Evolutionary conservation across 2,888 invertebrate species (phyloP).

Genomic region (Odontomyia ornata): DNA sequence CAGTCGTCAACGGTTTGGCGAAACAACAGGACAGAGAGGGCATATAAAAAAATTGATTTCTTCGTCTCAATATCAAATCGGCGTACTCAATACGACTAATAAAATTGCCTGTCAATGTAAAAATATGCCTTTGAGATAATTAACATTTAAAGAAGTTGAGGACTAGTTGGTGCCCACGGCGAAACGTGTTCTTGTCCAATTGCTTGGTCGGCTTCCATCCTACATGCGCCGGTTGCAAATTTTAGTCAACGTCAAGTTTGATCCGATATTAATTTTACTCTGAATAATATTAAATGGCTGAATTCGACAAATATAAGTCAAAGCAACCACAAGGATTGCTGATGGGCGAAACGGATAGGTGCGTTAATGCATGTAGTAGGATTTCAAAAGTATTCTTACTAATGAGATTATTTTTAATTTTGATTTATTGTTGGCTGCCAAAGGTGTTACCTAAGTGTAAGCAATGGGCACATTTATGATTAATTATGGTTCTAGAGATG

Average conservation of each 20-base stretch:
- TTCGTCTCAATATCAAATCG: slow-evolving; percentile 18
- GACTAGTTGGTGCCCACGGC: slow-evolving; percentile 50
- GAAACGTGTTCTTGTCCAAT: slow-evolving; percentile 44
- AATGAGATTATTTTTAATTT: too few relatives aligned
- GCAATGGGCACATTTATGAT: too few relatives aligned
- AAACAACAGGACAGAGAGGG: slow-evolving; percentile 31
- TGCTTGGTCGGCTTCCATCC: slow-evolving; percentile 36
- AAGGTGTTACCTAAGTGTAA: too few relatives aligned
- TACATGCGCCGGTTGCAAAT: slow-evolving; percentile 25
- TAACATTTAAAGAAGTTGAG: slow-evolving; percentile 50
- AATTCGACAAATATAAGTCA: slow-evolving; percentile 15
- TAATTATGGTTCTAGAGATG: too few relatives aligned
- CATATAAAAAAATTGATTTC: slow-evolving; percentile 26
- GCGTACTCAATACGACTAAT: slow-evolving; percentile 44
- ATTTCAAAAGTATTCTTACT: too few relatives aligned
- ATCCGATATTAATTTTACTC: slow-evolving; percentile 30
- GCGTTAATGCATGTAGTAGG: too few relatives aligned
- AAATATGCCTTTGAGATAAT: slow-evolving; percentile 50
- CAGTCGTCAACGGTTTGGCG: slow-evolving; percentile 13
- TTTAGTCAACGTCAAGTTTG: neutral
- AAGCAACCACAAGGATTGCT: neutral
- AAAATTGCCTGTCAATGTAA: slow-evolving; percentile 50
- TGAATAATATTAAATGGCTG: neutral
- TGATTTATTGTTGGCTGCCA: too few relatives aligned
- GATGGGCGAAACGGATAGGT: neutral